Conservation (phyloP, 2,113 vertebrate genomes). For the Rattus rattus region DNA sequence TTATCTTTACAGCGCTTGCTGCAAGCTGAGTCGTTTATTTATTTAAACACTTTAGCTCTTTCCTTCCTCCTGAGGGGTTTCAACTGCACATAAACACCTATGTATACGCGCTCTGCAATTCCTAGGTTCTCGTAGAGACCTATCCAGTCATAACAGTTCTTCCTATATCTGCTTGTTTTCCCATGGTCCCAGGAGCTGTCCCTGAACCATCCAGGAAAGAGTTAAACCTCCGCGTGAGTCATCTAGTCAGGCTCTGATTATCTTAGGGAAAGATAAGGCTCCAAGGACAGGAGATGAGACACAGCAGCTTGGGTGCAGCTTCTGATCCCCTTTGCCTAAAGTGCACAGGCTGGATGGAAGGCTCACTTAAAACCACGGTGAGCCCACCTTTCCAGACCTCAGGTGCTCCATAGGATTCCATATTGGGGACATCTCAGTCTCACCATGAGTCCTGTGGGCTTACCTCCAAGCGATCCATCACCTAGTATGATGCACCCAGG, state of each 20-base stretch:
- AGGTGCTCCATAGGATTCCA: background rate
- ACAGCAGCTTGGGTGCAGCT: background rate
- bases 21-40: background rate
- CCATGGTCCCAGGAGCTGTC: background rate
- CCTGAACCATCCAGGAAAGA: constrained; percentile 22
- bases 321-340: background rate
- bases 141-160: background rate
- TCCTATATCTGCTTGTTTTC: background rate
- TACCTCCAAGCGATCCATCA: background rate
- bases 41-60: background rate
- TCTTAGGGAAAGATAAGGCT: constrained; percentile 27
- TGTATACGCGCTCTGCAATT: background rate
- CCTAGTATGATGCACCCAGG: background rate
- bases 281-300: constrained; percentile 58
- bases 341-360: background rate
- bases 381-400: background rate
- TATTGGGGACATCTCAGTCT: rapidly evolving
- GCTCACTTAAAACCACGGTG: background rate
- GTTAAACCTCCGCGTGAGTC: constrained; percentile 54
- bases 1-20: background rate
- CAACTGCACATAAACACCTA: background rate
- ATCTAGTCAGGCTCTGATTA: background rate
- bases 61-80: background rate
- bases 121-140: background rate
- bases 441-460: rapidly evolving